These are phyloP conservation scores for Antechinus stuartii DNA, from an alignment of 2,113 vertebrate genomes.

Conservation along the genomic window DNA sequence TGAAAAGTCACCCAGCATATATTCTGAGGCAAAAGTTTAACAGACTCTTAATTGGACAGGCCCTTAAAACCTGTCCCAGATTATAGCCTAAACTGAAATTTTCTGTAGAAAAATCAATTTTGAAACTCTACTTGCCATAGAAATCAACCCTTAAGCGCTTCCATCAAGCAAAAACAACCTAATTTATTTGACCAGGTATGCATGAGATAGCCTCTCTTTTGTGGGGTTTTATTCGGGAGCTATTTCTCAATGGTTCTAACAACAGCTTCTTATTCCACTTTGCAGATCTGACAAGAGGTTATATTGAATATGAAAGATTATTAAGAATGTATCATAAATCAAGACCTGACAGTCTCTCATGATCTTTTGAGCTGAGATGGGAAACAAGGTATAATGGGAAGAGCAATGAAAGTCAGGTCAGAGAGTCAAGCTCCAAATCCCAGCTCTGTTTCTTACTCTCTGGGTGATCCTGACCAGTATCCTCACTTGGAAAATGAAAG, in stretches of 20 bases:
- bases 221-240: not conserved
- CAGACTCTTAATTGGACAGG: not conserved
- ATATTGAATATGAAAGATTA: not conserved
- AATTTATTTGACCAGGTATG: not conserved
- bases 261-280: not conserved
- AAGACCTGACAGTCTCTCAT: not conserved
- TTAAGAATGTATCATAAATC: not conserved
- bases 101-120: not conserved
- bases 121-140: not conserved
- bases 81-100: not conserved
- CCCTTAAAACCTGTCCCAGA: not conserved
- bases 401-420: not conserved
- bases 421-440: not conserved
- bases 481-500: not conserved
- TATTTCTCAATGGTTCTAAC: not conserved
- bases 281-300: not conserved
- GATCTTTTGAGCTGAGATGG: not conserved
- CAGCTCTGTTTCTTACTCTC: not conserved
- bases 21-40: not conserved
- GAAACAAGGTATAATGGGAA: not conserved
- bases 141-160: not conserved
- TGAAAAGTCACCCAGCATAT: not conserved
- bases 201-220: not conserved
- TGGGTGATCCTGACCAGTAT: not conserved
- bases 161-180: not conserved